Percentiles rank a stretch among this genome's conserved stretches.
Evolutionary conservation across 2,113 vertebrate genomes (phyloP).

Genomic region (Copsychus sechellarum): DNA sequence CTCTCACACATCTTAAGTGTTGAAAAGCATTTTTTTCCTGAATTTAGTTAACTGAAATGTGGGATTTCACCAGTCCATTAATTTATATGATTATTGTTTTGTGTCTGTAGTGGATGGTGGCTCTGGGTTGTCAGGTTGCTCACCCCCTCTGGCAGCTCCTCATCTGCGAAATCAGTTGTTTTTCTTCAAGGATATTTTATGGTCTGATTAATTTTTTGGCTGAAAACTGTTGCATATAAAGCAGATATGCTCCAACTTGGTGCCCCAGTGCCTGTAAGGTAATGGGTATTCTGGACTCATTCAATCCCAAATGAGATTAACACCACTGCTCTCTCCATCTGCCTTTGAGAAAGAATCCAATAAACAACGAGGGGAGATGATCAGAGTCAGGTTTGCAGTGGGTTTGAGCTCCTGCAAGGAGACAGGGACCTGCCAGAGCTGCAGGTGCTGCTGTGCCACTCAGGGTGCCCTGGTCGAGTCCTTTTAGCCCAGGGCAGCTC

Average conservation of each 20-base stretch:
- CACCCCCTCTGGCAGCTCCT: not conserved
- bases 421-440: accelerated
- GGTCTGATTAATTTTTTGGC: conserved; percentile 24
- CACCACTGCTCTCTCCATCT: conserved; percentile 43
- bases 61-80: not conserved
- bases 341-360: conserved; percentile 30
- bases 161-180: not conserved
- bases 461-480: accelerated
- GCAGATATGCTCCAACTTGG: not conserved
- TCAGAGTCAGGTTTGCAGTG: not conserved
- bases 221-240: not conserved
- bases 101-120: not conserved
- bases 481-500: accelerated
- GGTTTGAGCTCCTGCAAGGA: not conserved
- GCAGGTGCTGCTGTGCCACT: not conserved
- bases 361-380: not conserved
- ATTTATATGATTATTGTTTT: not conserved
- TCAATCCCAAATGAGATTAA: conserved; percentile 21
- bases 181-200: conserved; percentile 40
- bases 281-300: not conserved
- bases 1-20: not conserved
- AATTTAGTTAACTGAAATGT: not conserved
- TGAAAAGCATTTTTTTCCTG: not conserved
- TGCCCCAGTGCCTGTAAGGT: not conserved
- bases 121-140: not conserved